Conservation (phyloP, 2,113 vertebrate species). For the Mungos mungo region DNA sequence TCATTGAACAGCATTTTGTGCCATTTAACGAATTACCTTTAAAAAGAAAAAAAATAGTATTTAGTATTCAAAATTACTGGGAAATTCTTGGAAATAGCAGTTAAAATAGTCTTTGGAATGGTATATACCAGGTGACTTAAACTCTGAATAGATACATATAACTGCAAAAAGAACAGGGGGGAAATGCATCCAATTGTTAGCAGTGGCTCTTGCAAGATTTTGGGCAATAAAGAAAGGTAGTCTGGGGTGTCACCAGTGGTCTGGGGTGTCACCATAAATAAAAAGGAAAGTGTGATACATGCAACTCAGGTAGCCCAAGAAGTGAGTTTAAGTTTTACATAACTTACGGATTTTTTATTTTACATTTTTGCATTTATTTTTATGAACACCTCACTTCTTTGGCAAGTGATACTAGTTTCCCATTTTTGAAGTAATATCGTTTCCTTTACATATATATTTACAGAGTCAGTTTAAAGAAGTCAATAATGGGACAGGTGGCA, state of each 20-base stretch:
- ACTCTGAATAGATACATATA: conserved; percentile 2
- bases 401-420: conserved; percentile 9
- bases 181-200: background rate
- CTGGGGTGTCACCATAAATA: background rate
- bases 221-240: background rate
- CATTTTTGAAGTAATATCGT: background rate
- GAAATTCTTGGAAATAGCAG: background rate
- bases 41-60: background rate
- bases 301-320: background rate
- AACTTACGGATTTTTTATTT: background rate
- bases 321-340: conserved; percentile 25
- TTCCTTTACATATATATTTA: background rate
- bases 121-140: background rate
- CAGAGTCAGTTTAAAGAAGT: background rate
- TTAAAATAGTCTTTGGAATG: conserved; percentile 14
- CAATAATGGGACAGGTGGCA: background rate
- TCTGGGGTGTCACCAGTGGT: background rate
- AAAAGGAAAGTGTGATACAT: background rate
- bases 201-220: background rate
- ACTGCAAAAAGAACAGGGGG: background rate
- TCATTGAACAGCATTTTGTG: background rate
- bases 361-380: conserved; percentile 29
- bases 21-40: background rate
- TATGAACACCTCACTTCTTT: conserved; percentile 20
- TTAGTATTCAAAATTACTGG: background rate